Conservation (phyloP, 2,113 vertebrate genomes). For the Edolisoma coerulescens region DNA sequence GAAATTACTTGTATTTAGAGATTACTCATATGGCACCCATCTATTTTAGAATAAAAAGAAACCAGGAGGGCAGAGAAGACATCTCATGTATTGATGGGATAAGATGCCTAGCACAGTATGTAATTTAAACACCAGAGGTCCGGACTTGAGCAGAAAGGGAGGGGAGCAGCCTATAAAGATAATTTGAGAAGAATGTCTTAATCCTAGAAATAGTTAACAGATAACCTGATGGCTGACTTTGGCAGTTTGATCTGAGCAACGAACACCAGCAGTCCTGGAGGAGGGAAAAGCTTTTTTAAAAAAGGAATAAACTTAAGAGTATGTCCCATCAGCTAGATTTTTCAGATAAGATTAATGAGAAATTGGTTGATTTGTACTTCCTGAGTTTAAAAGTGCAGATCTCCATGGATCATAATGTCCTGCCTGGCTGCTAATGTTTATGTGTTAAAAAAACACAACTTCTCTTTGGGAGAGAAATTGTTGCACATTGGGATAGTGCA, state of each 20-base stretch:
- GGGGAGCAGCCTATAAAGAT: neutral
- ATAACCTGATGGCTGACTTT: neutral
- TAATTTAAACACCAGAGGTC: neutral
- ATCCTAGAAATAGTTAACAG: neutral
- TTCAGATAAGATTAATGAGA: conserved; percentile 48
- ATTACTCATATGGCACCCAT: conserved; percentile 20
- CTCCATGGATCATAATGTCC: neutral
- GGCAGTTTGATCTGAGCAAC: neutral
- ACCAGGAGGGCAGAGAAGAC: neutral
- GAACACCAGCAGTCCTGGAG: neutral
- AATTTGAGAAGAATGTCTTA: conserved; percentile 11
- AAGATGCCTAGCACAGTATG: neutral
- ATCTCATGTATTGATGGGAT: neutral
- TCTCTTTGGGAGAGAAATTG: neutral
- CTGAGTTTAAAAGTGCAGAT: conserved; percentile 53
- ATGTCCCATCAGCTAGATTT: neutral
- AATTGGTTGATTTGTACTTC: conserved; percentile 51
- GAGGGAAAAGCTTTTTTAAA: neutral
- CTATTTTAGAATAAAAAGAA: conserved; percentile 21
- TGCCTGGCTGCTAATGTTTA: neutral
- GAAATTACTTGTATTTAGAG: neutral
- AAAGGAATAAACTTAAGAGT: neutral
- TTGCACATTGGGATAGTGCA: neutral
- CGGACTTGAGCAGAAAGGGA: neutral
- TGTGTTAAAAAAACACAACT: neutral